Conservation (phyloP, 2,113 vertebrate genomes). For the Proteles cristata region DNA sequence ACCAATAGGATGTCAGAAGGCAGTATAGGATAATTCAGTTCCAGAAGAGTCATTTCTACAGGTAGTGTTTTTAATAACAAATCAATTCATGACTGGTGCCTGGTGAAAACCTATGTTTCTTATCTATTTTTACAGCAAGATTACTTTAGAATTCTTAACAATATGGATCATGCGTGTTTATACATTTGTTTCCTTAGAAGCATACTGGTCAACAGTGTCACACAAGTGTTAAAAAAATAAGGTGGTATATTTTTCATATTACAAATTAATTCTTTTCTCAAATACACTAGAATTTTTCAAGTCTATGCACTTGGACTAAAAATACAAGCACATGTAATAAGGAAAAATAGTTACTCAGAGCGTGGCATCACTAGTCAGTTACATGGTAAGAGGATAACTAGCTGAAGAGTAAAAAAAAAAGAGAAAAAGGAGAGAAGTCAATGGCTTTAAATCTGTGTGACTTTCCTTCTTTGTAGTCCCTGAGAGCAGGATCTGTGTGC, state of each 20-base stretch:
- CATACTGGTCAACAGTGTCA: background rate
- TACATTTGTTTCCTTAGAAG: background rate
- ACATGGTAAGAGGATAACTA: background rate
- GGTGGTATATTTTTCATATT: background rate
- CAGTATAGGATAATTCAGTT: background rate
- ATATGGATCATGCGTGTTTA: background rate
- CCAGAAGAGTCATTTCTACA: background rate
- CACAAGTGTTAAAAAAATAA: background rate
- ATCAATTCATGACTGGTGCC: background rate
- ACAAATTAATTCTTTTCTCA: constrained; percentile 28
- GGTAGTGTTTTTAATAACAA: background rate
- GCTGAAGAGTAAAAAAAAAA: background rate
- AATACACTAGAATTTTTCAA: background rate
- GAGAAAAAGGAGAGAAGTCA: background rate
- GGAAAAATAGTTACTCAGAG: background rate
- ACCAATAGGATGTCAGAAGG: background rate
- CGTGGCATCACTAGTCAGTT: background rate
- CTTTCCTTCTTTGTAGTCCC: background rate
- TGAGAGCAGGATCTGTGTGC: background rate
- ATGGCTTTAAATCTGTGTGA: background rate
- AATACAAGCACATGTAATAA: background rate
- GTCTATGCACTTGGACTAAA: background rate
- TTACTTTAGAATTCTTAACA: constrained; percentile 9
- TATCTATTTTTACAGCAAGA: background rate
- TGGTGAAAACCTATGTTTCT: constrained; percentile 25